Conservation (phyloP, 2,113 vertebrate genomes). For the Etheostoma cragini region DNA sequence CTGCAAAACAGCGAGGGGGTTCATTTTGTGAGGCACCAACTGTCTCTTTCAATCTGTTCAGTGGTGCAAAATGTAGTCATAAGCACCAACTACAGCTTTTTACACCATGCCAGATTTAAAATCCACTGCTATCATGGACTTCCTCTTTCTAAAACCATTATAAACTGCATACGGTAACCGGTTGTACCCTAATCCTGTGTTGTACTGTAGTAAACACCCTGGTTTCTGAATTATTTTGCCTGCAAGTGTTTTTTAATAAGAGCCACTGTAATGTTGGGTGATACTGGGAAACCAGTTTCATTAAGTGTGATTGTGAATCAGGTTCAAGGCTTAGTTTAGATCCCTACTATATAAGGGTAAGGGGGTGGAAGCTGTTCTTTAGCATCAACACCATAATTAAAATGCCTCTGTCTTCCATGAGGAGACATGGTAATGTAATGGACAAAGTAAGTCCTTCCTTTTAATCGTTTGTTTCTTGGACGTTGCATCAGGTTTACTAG, state of each 20-base stretch:
- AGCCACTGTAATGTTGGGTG: not conserved
- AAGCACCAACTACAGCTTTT: not conserved
- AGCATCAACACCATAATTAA: not conserved
- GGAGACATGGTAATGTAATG: not conserved
- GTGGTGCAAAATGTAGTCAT: not conserved
- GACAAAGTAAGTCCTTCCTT: not conserved
- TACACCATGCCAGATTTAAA: not conserved
- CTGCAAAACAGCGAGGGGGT: constrained; percentile 22
- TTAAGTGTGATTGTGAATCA: not conserved
- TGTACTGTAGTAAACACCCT: not conserved
- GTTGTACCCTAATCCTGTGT: not conserved
- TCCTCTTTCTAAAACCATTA: not conserved
- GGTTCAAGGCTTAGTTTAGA: not conserved
- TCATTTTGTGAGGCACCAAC: constrained; percentile 17
- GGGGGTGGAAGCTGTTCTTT: not conserved
- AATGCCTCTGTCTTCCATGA: not conserved
- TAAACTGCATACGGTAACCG: not conserved
- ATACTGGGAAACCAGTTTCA: not conserved
- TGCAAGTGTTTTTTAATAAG: not conserved
- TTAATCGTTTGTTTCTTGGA: not conserved
- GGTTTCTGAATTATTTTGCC: not conserved
- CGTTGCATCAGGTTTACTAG: not conserved
- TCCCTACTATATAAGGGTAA: not conserved
- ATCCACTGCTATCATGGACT: not conserved
- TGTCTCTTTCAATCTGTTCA: constrained; percentile 28